phyloP scores from a whole-genome alignment of 2,888 invertebrate species.

The Notodonta dromedarius region DNA sequence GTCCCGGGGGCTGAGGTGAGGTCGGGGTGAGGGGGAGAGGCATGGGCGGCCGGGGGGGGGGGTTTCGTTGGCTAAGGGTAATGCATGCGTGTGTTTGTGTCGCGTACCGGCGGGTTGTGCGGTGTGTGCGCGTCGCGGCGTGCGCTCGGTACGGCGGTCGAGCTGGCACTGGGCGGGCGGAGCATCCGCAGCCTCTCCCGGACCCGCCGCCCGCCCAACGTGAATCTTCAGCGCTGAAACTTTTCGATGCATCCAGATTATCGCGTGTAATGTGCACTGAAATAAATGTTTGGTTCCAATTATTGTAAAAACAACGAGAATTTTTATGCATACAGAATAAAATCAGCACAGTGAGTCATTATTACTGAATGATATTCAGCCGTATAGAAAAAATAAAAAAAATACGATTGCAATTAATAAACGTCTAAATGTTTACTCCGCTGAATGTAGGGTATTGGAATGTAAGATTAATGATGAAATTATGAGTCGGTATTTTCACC shows the following conservation, averaged over 20 bases:
- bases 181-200: slow-evolving; percentile 65
- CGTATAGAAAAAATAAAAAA: slow-evolving; percentile 19
- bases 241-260: slow-evolving; percentile 4
- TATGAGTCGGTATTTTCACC: too few species aligned
- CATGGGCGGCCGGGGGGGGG: slow-evolving; percentile 18
- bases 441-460: neutral
- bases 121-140: slow-evolving; percentile 72
- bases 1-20: slow-evolving; percentile 24
- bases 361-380: slow-evolving; percentile 34
- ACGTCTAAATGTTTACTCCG: neutral
- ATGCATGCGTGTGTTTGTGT: slow-evolving; percentile 68
- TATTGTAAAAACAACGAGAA: neutral
- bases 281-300: slow-evolving; percentile 2
- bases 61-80: slow-evolving; percentile 35
- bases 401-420: neutral
- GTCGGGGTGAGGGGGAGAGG: slow-evolving; percentile 18
- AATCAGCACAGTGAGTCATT: slow-evolving; percentile 18
- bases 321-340: neutral
- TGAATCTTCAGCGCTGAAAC: slow-evolving; percentile 22
- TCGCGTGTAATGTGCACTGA: neutral
- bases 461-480: neutral
- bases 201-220: slow-evolving; percentile 64
- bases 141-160: slow-evolving; percentile 79
- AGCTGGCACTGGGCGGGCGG: slow-evolving; percentile 70
- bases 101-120: slow-evolving; percentile 80